Evolutionary conservation across 2,888 invertebrate genomes (phyloP).

Genomic region (Rotaria macrura): DNA sequence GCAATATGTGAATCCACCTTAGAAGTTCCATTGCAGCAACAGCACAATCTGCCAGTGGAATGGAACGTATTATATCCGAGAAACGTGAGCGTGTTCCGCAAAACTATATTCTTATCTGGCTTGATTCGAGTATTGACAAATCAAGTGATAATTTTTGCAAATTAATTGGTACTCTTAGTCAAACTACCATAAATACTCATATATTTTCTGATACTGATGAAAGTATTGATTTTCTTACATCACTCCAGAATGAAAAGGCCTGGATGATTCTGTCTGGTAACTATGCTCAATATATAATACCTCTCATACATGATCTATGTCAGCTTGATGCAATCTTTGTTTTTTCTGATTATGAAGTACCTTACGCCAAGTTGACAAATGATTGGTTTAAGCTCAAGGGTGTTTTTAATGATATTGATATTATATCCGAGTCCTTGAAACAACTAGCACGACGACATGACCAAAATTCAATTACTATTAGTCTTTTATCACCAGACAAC

Average conservation of each 20-base stretch:
- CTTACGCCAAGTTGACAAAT: neutral
- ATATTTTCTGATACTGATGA: neutral
- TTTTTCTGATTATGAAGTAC: neutral
- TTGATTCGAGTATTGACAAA: neutral
- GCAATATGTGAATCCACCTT: no score
- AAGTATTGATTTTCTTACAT: neutral
- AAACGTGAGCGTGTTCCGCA: no score
- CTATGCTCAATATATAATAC: neutral
- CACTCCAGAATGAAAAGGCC: neutral
- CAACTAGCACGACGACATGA: neutral
- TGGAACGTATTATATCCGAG: no score
- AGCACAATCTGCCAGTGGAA: no score
- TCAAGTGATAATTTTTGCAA: neutral
- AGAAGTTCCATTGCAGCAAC: no score
- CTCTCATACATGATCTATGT: neutral
- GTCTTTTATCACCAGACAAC: neutral
- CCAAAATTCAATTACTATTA: neutral
- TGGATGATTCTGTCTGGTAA: neutral
- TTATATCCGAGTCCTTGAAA: neutral
- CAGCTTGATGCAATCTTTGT: neutral
- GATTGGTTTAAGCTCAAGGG: neutral
- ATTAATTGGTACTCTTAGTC: no score
- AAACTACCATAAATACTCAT: neutral
- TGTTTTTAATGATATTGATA: neutral
- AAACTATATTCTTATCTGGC: neutral